Conservation (phyloP, 37 sponge, comb jelly and placozoan species). For the Oopsacas minuta region DNA sequence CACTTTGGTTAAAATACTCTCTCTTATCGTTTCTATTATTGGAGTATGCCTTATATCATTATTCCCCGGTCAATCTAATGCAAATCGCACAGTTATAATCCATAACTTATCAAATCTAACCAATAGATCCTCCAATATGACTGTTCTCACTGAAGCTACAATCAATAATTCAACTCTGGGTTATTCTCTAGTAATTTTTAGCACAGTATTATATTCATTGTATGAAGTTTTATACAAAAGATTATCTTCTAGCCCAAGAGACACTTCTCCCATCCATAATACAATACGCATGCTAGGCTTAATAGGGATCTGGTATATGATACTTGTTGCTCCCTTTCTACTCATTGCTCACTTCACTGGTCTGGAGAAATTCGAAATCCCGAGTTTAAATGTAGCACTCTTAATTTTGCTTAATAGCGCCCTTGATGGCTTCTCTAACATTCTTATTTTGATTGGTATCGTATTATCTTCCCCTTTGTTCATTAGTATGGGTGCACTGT, state of each 20-base stretch:
- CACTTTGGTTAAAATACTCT: conserved; percentile 46
- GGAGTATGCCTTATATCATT: not conserved
- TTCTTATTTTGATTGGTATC: not conserved
- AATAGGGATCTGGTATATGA: conserved; percentile 33
- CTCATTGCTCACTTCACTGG: not conserved
- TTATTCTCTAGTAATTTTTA: not conserved
- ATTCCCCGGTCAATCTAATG: not conserved
- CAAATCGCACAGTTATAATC: not conserved
- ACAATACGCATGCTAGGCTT: conserved; percentile 46
- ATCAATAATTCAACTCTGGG: not conserved
- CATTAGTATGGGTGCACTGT: not conserved
- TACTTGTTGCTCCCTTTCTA: not conserved
- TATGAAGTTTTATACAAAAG: conserved; percentile 46
- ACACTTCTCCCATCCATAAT: conserved; percentile 41
- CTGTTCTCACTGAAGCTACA: not conserved
- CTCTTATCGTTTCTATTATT: not conserved
- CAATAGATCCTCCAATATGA: not conserved
- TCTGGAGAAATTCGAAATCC: not conserved
- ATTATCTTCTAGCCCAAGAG: conserved; percentile 29
- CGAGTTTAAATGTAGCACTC: not conserved
- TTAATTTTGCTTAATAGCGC: not conserved
- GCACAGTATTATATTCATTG: conserved; percentile 32
- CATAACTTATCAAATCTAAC: not conserved
- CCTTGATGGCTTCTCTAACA: not conserved
- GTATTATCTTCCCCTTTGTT: not conserved